Base-by-base conservation (phyloP, 2,113 vertebrate genomes). In the Erythrocercus mccallii region DNA sequence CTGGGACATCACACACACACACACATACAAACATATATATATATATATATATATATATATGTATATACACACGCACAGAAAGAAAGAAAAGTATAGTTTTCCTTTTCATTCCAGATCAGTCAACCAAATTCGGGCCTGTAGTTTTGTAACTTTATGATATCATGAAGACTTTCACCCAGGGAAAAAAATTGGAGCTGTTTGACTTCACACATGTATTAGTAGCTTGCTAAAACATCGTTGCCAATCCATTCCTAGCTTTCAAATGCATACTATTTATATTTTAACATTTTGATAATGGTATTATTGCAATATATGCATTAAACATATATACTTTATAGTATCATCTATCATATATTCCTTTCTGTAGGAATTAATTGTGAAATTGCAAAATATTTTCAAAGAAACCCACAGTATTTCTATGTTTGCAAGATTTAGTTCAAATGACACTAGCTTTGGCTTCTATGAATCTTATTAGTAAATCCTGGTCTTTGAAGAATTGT, bases 181-280 rank as follows among this genome's bases (percentile, higher is more conserved):
- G 30, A 54, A 10, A 84, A 61, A 64, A 30, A 9, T 0, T 15
- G 4, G 8, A 77, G 21, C 17, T 80, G 4, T 76, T 38, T 76
- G 21, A 47, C 11, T 76, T 69, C 22, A 50, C 8, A 44, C 0
- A 0, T 47, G 9, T 21, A 65, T 60, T 69, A 40, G 28, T 70
- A 48, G 40, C 10, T 82, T 61, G 17, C 14, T 69, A 42, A 69
- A 77, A 13, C 2, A 33, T 12, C 10, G 65, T 86, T 65, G 4
- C 35, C 30, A 76, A 48, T 22, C 16, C 8, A 20, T 80, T 92
- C 23, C 15, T 72, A 42, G 38, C 9, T 56, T 44, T 40, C 33
- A 79, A 58, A 78, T 44, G 11, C 14, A n/a, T 35, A 21, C 7
- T 22, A 72, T 61, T 2, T 45, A 6, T 16, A 62, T 78, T 54